Evolutionary conservation across 1,140 invertebrate species (phyloP).

Genomic region (Aporrectodea caliginosa): DNA sequence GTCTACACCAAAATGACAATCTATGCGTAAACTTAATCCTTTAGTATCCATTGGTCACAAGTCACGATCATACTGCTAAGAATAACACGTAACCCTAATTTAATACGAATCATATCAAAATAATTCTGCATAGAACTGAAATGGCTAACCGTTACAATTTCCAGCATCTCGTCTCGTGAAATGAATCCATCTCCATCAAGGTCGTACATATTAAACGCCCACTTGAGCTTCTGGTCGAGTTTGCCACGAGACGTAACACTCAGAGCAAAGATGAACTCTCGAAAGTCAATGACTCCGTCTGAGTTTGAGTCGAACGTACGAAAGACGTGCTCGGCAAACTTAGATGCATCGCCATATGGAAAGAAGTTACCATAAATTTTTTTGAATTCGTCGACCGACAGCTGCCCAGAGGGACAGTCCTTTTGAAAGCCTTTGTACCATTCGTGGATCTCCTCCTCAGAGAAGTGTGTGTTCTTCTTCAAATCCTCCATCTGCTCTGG

Average conservation of each 20-base stretch:
- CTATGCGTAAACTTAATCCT: no score
- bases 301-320: conserved; percentile 96
- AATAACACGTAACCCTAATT: no score
- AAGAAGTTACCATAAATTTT: conserved; percentile 99
- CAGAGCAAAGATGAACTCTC: conserved; percentile 93
- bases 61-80: no score
- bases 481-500: conserved; percentile 94
- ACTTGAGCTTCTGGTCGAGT: conserved; percentile 94
- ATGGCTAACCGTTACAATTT: conserved; percentile 89
- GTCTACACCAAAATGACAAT: no score
- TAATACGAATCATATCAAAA: no score
- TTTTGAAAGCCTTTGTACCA: conserved; percentile 99
- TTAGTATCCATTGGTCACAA: no score
- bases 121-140: conserved; percentile 42
- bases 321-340: conserved; percentile 98
- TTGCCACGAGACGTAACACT: conserved; percentile 92
- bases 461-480: conserved; percentile 92
- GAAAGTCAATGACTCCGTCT: conserved; percentile 94
- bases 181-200: conserved; percentile 98
- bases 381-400: conserved; percentile 76
- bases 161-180: conserved; percentile 96
- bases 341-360: conserved; percentile 94
- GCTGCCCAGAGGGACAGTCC: conserved; percentile 91
- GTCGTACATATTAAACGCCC: conserved; percentile 87
- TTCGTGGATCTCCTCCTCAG: conserved; percentile 98